These are phyloP conservation scores for Pseudoips prasinana DNA, from an alignment of 2,888 invertebrate genomes.

Conservation along the genomic window DNA sequence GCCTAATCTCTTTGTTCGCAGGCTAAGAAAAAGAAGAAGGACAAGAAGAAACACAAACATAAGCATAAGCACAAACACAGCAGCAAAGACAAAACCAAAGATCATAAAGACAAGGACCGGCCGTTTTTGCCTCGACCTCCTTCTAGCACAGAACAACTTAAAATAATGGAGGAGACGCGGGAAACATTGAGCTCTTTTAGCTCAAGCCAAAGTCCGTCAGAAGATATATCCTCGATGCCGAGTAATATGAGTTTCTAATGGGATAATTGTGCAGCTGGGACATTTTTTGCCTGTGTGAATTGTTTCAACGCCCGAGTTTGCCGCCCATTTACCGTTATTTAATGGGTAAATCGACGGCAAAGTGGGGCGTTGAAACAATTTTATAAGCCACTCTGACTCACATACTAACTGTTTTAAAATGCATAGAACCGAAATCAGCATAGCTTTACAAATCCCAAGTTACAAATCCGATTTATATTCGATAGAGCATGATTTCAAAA, in stretches of 20 bases:
- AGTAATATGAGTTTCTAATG: conserved; percentile 63
- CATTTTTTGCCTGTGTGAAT: too few species aligned
- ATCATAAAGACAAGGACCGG: conserved; percentile 64
- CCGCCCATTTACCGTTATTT: too few species aligned
- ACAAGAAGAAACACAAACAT: conserved; percentile 92
- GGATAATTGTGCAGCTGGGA: too few species aligned
- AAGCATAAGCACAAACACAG: conserved; percentile 95
- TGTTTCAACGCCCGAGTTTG: too few species aligned
- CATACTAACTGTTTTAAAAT: too few species aligned
- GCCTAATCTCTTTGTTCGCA: conserved; percentile 51
- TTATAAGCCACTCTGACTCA: too few species aligned
- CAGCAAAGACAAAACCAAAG: conserved; percentile 73
- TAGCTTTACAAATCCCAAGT: too few species aligned
- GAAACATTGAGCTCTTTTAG: conserved; percentile 89
- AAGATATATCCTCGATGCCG: conserved; percentile 68
- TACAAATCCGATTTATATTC: too few species aligned
- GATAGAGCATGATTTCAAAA: too few species aligned
- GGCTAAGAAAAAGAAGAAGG: conserved; percentile 88
- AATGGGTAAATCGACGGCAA: too few species aligned
- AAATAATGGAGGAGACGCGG: conserved; percentile 87
- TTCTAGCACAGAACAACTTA: conserved; percentile 75
- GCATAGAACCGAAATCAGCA: too few species aligned
- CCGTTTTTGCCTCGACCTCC: conserved; percentile 52
- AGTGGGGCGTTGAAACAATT: too few species aligned
- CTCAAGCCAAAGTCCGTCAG: conserved; percentile 88